Evolutionary conservation across 2,113 vertebrate genomes (phyloP).

Genomic region (Pteruthius melanotis): DNA sequence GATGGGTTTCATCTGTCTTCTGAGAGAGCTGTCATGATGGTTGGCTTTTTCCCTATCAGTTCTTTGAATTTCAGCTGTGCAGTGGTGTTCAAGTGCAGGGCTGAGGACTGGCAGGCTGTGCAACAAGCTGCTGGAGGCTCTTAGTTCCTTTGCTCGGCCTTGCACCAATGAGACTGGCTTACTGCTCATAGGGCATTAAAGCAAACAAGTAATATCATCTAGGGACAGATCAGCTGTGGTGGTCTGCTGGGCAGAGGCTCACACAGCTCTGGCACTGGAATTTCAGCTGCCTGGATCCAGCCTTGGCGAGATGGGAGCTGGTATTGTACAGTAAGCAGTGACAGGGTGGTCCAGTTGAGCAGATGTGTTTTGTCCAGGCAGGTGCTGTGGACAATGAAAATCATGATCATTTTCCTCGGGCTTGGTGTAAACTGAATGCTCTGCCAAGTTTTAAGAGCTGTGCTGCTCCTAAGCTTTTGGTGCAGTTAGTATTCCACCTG

Average conservation of each 20-base stretch:
- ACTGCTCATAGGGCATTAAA: background rate
- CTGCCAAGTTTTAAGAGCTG: background rate
- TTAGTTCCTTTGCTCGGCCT: background rate
- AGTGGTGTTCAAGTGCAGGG: background rate
- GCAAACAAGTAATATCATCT: background rate
- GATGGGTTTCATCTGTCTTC: background rate
- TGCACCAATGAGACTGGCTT: background rate
- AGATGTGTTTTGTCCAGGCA: background rate
- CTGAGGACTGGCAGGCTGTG: background rate
- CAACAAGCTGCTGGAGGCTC: background rate
- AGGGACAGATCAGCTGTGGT: background rate
- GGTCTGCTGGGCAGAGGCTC: background rate
- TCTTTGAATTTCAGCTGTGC: background rate
- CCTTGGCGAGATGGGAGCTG: background rate
- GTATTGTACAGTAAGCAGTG: rapidly evolving
- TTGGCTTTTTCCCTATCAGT: background rate
- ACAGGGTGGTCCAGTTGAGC: background rate
- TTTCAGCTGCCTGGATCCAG: background rate
- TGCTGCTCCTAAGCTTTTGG: background rate
- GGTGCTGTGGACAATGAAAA: background rate
- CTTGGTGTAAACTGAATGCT: background rate
- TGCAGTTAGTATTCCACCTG: background rate
- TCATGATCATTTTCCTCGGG: background rate
- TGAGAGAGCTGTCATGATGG: background rate
- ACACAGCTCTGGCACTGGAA: background rate